Conservation (phyloP, 2,888 invertebrate genomes). For the Bombylius discolor region DNA sequence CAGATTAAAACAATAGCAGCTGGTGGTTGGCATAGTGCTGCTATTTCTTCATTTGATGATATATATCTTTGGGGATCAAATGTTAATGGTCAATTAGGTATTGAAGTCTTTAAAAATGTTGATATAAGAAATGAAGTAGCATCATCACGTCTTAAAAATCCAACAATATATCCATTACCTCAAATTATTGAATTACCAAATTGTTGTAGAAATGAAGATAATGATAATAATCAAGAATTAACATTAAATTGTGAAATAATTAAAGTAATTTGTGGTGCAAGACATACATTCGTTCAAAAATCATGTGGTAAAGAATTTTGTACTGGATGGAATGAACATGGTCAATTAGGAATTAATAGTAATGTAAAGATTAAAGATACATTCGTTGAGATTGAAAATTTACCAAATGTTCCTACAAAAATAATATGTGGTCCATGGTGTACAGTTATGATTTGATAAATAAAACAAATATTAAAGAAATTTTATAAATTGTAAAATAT, state of each 20-base stretch:
- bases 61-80: constrained; percentile 90
- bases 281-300: constrained; percentile 58
- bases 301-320: constrained; percentile 57
- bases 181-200: constrained; percentile 25
- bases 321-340: constrained; percentile 70
- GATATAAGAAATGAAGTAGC: constrained; percentile 1
- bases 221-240: constrained; percentile 5
- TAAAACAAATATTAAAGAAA: background rate
- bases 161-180: constrained; percentile 29
- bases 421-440: constrained; percentile 41
- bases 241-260: constrained; percentile 30
- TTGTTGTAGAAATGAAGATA: constrained; percentile 25
- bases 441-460: constrained; percentile 22
- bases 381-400: constrained; percentile 23
- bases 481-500: no score
- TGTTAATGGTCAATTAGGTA: constrained; percentile 71
- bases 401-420: constrained; percentile 18
- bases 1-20: constrained; percentile 54
- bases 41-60: constrained; percentile 65
- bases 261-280: constrained; percentile 57
- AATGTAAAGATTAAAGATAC: constrained; percentile 21
- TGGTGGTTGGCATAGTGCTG: constrained; percentile 80
- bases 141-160: constrained; percentile 21
- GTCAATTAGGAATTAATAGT: constrained; percentile 50
- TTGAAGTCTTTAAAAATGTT: constrained; percentile 34